phyloP scores from a whole-genome alignment of 1,140 invertebrate genomes.

The Melitaea cinxia region DNA sequence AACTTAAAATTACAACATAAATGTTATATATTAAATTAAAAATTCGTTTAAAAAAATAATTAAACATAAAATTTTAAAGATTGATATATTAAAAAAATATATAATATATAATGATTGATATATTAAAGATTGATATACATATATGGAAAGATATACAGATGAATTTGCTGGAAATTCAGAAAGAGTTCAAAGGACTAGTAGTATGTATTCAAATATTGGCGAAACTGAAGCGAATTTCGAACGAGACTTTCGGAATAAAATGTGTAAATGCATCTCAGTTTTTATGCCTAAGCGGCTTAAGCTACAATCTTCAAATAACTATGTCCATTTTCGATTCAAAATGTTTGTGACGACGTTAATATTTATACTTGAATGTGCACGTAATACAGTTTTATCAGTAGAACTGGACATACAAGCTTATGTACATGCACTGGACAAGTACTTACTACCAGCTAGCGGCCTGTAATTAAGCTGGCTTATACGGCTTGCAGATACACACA shows the following conservation, averaged over 20 bases:
- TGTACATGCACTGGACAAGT: neutral
- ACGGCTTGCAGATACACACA: neutral
- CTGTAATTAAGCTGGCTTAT: conserved; percentile 1
- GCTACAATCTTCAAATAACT: conserved; percentile 1
- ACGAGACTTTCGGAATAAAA: neutral
- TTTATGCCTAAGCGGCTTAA: conserved; percentile 17
- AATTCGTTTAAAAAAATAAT: no score
- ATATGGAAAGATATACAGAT: no score
- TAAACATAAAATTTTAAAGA: no score
- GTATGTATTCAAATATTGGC: neutral
- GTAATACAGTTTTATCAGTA: neutral
- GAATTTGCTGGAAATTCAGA: no score
- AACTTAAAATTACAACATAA: no score
- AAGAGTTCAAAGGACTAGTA: neutral
- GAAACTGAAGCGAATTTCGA: neutral
- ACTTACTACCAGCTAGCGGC: neutral
- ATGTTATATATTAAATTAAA: no score
- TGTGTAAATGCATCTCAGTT: conserved; percentile 20
- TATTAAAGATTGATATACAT: no score
- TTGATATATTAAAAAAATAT: no score
- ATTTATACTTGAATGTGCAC: neutral
- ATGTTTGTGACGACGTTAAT: conserved; percentile 1
- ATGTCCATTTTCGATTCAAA: neutral
- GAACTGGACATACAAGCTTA: neutral
- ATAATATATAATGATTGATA: no score